These are phyloP conservation scores for Saccopteryx leptura DNA, from an alignment of 2,113 vertebrate species.

Conservation along the genomic window DNA sequence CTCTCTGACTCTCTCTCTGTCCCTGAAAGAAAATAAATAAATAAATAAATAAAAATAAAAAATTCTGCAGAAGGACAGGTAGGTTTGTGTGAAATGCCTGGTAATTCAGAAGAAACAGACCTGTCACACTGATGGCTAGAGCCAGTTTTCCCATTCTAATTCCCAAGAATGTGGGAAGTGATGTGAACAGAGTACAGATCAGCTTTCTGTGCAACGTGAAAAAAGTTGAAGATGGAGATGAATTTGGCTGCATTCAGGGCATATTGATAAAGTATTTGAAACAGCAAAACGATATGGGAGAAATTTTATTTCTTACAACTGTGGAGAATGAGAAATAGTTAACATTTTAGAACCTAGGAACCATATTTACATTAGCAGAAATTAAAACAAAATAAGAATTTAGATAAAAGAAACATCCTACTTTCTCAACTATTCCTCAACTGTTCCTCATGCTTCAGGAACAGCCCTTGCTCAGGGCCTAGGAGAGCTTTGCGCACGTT, in stretches of 20 bases:
- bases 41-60: too few relatives aligned
- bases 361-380: not conserved
- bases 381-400: conserved; percentile 1
- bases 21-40: too few relatives aligned
- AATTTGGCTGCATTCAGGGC: not conserved
- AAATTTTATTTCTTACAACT: not conserved
- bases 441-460: not conserved
- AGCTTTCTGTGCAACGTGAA: not conserved
- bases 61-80: conserved; percentile 3
- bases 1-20: too few relatives aligned
- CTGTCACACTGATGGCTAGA: not conserved
- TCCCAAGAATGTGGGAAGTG: not conserved
- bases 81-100: not conserved
- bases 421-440: not conserved
- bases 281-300: not conserved
- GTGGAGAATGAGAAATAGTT: not conserved
- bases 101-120: not conserved
- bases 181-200: not conserved
- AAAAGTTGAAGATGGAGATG: not conserved
- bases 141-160: not conserved
- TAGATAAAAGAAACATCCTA: not conserved
- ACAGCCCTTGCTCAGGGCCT: not conserved
- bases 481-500: fast-evolving
- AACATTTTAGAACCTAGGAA: not conserved
- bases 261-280: not conserved